Evolutionary conservation across 2,113 vertebrate genomes (phyloP), one percentile per base, ranked within the genome.

Genomic region (Malurus melanocephalus): DNA sequence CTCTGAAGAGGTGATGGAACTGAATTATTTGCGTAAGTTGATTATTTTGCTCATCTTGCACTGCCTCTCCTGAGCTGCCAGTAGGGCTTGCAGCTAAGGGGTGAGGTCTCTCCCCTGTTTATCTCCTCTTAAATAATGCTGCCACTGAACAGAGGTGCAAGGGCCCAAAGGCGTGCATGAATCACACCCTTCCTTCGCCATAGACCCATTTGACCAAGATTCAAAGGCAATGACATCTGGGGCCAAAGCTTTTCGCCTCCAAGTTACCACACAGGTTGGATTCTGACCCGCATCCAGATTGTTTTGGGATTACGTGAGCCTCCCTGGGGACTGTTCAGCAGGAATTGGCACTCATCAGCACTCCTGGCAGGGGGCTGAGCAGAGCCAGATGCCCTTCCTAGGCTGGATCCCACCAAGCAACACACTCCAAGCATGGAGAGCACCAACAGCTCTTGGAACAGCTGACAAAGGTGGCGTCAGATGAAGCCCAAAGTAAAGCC

Each of bases 381-480:
- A 80, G 20, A 75, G 45, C 48, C 75, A 85, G 75, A 33, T 0
- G 0, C 73, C 68, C 61, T 85, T 68, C 64, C 67, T 48, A 60
- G 48, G 10, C 72, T 2, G 0, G 11, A 16, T 89, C 32, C 38
- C 67, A 72, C 48, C 57, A 52, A 0, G 0, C 15, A 15, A 73
- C 53, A 40, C 0, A 1, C 15, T 88, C 35, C 66, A 86, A 82
- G 45, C 19, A 33, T 0, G 1, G 67, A 74, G 57, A 0, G 0
- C 65, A 80, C 26, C 17, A 49, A 51, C 48, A 81, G 33, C 79
- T 80, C 74, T 59, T 56, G 19, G 82, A 91, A 89, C 8, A 89
- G 64, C 79, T 82, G 79, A 32, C 46, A 69, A 64, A 80, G 68
- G 30, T 89, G 33, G 16, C 67, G 48, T 60, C 28, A 28, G 62